Conservation (phyloP, 2,888 invertebrate genomes). For the Chymomyza procnemis region DNA sequence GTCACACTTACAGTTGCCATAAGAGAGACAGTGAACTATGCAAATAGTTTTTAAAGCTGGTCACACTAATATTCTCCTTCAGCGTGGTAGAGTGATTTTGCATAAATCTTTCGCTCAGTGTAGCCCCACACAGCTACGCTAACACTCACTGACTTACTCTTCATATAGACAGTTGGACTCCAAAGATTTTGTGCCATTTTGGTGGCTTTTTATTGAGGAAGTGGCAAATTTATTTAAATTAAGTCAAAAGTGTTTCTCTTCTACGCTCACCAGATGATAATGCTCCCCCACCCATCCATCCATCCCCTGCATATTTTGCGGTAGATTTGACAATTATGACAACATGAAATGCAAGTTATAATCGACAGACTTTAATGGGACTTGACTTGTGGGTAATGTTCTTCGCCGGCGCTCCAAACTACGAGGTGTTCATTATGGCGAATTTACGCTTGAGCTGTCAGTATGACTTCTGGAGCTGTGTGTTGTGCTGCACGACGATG, state of each 20-base stretch:
- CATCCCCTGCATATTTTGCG: conserved; percentile 50
- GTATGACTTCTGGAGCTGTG: conserved; percentile 4
- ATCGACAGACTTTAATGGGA: conserved; percentile 54
- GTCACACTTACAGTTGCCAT: no score
- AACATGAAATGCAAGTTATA: conserved; percentile 49
- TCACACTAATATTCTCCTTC: no score
- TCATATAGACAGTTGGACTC: neutral
- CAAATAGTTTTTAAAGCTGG: no score
- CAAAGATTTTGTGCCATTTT: conserved; percentile 27
- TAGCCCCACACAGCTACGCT: neutral
- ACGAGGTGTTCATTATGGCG: neutral
- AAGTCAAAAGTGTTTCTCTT: conserved; percentile 57
- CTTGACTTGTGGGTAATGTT: neutral
- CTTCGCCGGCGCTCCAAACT: neutral
- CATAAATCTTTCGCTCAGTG: neutral
- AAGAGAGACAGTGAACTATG: no score
- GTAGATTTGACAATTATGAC: conserved; percentile 70
- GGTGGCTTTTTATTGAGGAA: conserved; percentile 61
- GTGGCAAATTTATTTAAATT: conserved; percentile 68
- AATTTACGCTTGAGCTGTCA: conserved; percentile 30
- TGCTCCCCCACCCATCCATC: no score
- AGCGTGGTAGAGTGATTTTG: no score
- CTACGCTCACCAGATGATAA: conserved; percentile 13
- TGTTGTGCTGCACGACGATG: conserved; percentile 25
- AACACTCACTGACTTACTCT: neutral